Conservation (phyloP, 2,888 invertebrate genomes). For the Allolobophora icterica region DNA sequence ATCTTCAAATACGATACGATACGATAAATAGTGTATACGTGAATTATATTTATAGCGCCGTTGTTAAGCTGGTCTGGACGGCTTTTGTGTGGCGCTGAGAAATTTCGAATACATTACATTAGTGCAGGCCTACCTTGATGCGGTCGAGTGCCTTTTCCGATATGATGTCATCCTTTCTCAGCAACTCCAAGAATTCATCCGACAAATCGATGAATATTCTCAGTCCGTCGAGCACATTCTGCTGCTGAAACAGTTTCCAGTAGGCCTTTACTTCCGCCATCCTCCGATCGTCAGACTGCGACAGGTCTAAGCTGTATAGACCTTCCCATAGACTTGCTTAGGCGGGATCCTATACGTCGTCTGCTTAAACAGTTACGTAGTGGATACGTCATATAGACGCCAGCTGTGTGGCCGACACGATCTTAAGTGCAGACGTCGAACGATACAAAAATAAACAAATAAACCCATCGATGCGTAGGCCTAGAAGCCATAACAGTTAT, state of each 20-base stretch:
- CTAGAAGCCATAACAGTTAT: background rate
- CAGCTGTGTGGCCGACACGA: too few relatives aligned
- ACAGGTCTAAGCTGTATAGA: background rate
- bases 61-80: too few relatives aligned
- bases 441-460: background rate
- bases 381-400: too few relatives aligned
- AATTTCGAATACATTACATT: too few relatives aligned
- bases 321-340: background rate
- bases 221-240: slow-evolving; percentile 11
- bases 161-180: background rate
- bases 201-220: slow-evolving; percentile 28
- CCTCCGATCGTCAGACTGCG: background rate
- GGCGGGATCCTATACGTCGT: background rate
- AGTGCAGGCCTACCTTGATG: background rate
- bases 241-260: slow-evolving; percentile 28
- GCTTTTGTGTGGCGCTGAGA: too few relatives aligned
- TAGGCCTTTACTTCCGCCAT: slow-evolving; percentile 30
- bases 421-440: background rate
- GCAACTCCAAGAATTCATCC: slow-evolving; percentile 25
- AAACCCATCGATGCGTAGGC: background rate
- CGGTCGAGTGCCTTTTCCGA: slow-evolving; percentile 7
- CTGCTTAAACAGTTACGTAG: background rate
- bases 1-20: too few relatives aligned
- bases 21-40: too few relatives aligned
- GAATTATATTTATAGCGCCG: too few relatives aligned